Base-by-base conservation (phyloP, 2,888 invertebrate species). In the Gymnocheta viridis region DNA sequence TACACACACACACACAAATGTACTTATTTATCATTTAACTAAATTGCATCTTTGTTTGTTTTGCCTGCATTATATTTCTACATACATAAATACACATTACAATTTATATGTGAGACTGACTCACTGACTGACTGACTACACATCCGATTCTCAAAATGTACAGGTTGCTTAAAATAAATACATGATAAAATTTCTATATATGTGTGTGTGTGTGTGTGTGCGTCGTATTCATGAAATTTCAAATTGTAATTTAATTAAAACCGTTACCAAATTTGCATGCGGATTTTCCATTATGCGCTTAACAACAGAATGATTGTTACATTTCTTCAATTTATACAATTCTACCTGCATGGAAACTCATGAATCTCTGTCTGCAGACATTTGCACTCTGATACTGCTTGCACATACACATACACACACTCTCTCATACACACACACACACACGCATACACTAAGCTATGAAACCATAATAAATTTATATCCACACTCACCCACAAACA, bases 211-310 rank as follows among this genome's bases (percentile, higher is more conserved):
- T 17, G 27, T 27, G 12, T 62, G 41, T n/a, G 22, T 51, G 24
- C 69, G 24, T 32, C 69, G 24, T 32, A 38, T 69, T 56, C 17
- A 35, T 66, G 44, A 32, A 54, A 81, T 81, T 77, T 77, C 47
- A 69, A 84, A 81, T 84, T 84, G 81, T 84, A 81, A 84, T 84
- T 84, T 84, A 84, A 84, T 80, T 84, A 84, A 84, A 80, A 84
- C 80, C 76, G 80, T 84, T 80, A 67, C 80, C 80, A 77, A 80
- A 77, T 80, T 72, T 84, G 62, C 67, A 80, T 84, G 72, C 58
- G 67, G 67, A 80, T 80, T 72, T 83, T 58, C 60, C 41, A 80
- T 80, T 80, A 83, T 83, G 47, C 67, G 77, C 72, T 69, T 66
- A 72, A 77, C 72, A 83, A 69, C 27, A 47, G 44, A 27, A 76